Conservation (phyloP, 64 coral and sea anemone species). For the Montipora foliosa region DNA sequence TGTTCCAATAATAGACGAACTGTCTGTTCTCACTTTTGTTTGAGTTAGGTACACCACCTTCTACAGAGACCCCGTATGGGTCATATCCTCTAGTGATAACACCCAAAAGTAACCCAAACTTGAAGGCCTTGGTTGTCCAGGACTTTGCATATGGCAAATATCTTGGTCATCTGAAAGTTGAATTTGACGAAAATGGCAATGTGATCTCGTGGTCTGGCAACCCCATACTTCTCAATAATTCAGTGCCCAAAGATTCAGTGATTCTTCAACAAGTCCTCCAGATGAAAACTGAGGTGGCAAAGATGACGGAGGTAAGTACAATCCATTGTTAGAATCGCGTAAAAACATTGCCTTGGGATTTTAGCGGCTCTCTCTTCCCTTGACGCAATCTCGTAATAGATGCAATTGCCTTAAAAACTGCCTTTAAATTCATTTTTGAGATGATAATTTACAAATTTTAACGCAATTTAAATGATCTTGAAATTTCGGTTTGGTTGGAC, state of each 20-base stretch:
- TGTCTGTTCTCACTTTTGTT: neutral
- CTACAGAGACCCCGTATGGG: slow-evolving; percentile 71
- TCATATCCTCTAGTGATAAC: slow-evolving; percentile 80
- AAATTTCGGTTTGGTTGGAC: too few species aligned
- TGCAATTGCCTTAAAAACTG: too few species aligned
- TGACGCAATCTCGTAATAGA: too few species aligned
- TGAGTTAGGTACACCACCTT: slow-evolving; percentile 30
- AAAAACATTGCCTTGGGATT: too few species aligned
- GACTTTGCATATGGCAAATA: slow-evolving; percentile 78
- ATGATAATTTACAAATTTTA: too few species aligned
- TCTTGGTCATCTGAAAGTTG: slow-evolving; percentile 72
- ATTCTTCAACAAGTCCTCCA: slow-evolving; percentile 13
- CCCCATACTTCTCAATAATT: slow-evolving; percentile 77
- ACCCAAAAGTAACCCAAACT: slow-evolving; percentile 22
- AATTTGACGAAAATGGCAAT: slow-evolving; percentile 76
- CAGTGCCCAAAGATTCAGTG: slow-evolving; percentile 27
- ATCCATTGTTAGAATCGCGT: too few species aligned
- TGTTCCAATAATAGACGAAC: too few species aligned
- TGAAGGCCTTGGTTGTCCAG: slow-evolving; percentile 77
- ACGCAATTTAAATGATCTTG: too few species aligned
- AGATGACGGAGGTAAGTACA: slow-evolving; percentile 12
- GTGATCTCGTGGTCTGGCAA: slow-evolving; percentile 80
- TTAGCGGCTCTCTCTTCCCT: too few species aligned
- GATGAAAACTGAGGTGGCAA: slow-evolving; percentile 38
- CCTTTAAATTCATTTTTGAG: too few species aligned